Conservation (phyloP, 2,888 invertebrate species). For the Cryptus armator region DNA sequence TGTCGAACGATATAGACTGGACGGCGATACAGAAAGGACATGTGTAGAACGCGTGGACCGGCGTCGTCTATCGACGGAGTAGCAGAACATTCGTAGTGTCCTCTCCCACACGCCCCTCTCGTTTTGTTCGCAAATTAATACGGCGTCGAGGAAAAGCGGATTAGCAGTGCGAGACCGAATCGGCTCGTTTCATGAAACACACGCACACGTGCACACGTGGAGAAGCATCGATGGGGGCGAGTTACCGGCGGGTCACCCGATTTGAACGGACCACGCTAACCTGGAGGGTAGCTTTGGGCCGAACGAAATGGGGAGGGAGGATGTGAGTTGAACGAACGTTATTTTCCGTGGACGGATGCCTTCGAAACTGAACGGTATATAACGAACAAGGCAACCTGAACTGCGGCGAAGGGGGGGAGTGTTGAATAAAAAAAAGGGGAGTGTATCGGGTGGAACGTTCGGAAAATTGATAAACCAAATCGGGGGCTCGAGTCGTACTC, state of each 20-base stretch:
- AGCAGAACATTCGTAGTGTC: constrained; percentile 33
- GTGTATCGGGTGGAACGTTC: constrained; percentile 56
- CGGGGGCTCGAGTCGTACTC: constrained; percentile 60
- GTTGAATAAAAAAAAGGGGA: constrained; percentile 35
- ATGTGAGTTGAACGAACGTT: constrained; percentile 59
- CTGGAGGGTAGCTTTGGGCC: constrained; percentile 45
- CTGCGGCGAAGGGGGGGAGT: constrained; percentile 16
- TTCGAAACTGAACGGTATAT: constrained; percentile 50
- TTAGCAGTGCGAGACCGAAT: constrained; percentile 69
- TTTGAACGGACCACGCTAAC: constrained; percentile 26
- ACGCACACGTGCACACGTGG: constrained; percentile 42
- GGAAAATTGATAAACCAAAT: constrained; percentile 70
- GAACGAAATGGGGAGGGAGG: constrained; percentile 15
- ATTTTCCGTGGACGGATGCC: constrained; percentile 65
- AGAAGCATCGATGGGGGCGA: constrained; percentile 42
- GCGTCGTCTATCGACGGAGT: constrained; percentile 56
- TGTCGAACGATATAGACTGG: constrained; percentile 9
- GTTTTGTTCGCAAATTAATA: constrained; percentile 73
- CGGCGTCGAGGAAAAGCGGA: constrained; percentile 73
- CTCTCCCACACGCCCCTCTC: constrained; percentile 32
- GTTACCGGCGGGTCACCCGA: constrained; percentile 46
- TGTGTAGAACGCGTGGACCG: constrained; percentile 56
- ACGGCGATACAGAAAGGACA: constrained; percentile 32
- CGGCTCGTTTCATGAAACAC: constrained; percentile 71
- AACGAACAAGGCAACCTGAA: constrained; percentile 41